Base-by-base conservation (phyloP, 2,888 invertebrate species). In the Hydriomena furcata region DNA sequence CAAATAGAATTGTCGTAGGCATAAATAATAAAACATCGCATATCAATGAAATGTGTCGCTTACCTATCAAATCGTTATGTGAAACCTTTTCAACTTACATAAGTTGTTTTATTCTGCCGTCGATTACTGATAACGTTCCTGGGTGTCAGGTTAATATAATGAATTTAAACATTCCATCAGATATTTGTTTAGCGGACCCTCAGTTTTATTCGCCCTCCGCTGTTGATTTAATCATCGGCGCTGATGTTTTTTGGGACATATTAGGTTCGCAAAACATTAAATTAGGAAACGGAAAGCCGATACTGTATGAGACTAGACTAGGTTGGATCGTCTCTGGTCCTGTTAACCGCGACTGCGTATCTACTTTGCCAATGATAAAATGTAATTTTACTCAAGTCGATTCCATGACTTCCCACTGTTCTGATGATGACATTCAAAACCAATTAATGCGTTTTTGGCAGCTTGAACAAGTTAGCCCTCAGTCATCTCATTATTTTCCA, bases 301-400 rank as follows among this genome's bases (percentile, higher is more conserved):
- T 31, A 4, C 36, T 52, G 2, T 42, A 21, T 21, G 53, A 54
- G 25, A 54, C 59, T 2, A 28, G 37, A 8, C 13, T 59, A 23
- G 51, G 53, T 10, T 55, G 52, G 53, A 30, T 56, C 8, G 44
- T 55, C 28, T 47, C 50, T 13, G 60, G 60, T 23, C 49, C 52
- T 17, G 12, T 56, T 5, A 10, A 10, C 24, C 10, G 11, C 7
- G 30, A 34, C 24, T 24, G 30, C 13, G 31, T 12, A 10, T 54
- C 49, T 11, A 17, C 10, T 21, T 10, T 21, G 21, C 23, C 51
- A 24, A 10, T 12, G 5, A n/a, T n/a, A n/a, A n/a, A n/a, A n/a
- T 58, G 58, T 42, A 50, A 52, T 8, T 37, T 27, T 27, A 37
- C 37, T 8, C 11, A 36, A 24, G 36, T 36, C 24, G 36, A n/a